Evolutionary conservation across 2,888 invertebrate genomes (phyloP).

Genomic region (Agrypnus murinus): DNA sequence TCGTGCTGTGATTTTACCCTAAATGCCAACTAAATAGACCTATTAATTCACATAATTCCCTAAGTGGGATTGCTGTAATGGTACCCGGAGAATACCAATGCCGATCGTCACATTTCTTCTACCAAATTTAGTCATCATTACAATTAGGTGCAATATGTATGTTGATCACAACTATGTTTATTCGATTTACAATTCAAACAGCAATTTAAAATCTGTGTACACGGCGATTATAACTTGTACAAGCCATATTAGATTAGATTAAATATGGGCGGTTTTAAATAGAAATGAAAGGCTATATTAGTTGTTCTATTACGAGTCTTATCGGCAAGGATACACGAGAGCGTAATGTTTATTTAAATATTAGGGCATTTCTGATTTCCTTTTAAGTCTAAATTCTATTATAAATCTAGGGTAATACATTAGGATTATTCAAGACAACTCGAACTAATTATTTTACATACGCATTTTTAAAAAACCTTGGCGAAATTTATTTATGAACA

Average conservation of each 20-base stretch:
- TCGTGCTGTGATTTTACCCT: constrained; percentile 55
- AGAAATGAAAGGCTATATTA: constrained; percentile 33
- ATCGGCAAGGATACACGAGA: constrained; percentile 22
- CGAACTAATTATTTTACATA: constrained; percentile 10
- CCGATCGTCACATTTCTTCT: constrained; percentile 55
- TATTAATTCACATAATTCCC: constrained; percentile 53
- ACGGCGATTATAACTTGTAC: constrained; percentile 52
- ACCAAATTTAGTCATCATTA: constrained; percentile 58
- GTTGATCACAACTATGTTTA: constrained; percentile 54
- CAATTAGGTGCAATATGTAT: constrained; percentile 57
- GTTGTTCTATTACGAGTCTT: constrained; percentile 4
- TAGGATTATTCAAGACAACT: constrained; percentile 8
- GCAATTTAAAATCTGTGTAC: constrained; percentile 55
- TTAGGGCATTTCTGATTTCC: constrained; percentile 29
- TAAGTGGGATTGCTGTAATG: constrained; percentile 44
- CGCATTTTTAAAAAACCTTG: not conserved
- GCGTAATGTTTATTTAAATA: constrained; percentile 12
- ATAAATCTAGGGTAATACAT: constrained; percentile 33
- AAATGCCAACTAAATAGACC: constrained; percentile 53
- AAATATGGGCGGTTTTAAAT: constrained; percentile 34
- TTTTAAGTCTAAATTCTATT: constrained; percentile 36
- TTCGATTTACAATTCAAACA: constrained; percentile 55
- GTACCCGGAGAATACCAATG: constrained; percentile 54
- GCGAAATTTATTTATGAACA: not conserved
- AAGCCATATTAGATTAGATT: constrained; percentile 50